These are phyloP conservation scores for Serrognathus titanus DNA, from an alignment of 2,888 invertebrate genomes.

Conservation along the genomic window DNA sequence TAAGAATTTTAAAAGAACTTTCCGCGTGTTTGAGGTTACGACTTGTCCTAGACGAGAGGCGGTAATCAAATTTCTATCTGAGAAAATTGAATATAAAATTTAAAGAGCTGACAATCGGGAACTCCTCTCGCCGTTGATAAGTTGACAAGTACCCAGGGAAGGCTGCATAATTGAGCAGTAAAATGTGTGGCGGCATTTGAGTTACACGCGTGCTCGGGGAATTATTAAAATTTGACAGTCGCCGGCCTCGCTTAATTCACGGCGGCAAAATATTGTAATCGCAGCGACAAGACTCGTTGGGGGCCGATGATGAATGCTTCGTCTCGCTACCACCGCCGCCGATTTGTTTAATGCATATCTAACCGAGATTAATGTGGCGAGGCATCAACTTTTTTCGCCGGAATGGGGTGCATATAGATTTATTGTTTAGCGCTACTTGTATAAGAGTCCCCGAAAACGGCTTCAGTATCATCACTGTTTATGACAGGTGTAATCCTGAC, in stretches of 20 bases:
- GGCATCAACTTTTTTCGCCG: slow-evolving; percentile 28
- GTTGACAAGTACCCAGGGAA: slow-evolving; percentile 46
- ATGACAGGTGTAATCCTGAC: too few species aligned
- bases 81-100: slow-evolving; percentile 50
- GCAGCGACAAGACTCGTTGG: slow-evolving; percentile 24
- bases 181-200: slow-evolving; percentile 38
- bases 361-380: slow-evolving; percentile 45
- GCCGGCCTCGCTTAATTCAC: slow-evolving; percentile 30
- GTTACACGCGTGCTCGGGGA: slow-evolving; percentile 39
- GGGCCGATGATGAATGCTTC: slow-evolving; percentile 30
- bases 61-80: slow-evolving; percentile 45
- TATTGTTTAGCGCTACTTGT: slow-evolving; percentile 21
- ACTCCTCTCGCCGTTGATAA: slow-evolving; percentile 36
- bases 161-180: slow-evolving; percentile 45
- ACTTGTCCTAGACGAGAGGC: slow-evolving; percentile 32
- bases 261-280: slow-evolving; percentile 28
- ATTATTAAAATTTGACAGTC: slow-evolving; percentile 44
- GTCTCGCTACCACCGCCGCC: slow-evolving; percentile 35
- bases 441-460: slow-evolving; percentile 2
- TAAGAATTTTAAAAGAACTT: slow-evolving; percentile 33
- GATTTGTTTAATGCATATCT: slow-evolving; percentile 47
- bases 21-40: slow-evolving; percentile 30
- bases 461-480: too few species aligned
- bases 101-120: slow-evolving; percentile 46
- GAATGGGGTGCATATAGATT: slow-evolving; percentile 32